Percentiles rank a stretch among this genome's conserved stretches.
Conservation (phyloP, 2,888 invertebrate genomes). For the Calameuta filiformis region DNA sequence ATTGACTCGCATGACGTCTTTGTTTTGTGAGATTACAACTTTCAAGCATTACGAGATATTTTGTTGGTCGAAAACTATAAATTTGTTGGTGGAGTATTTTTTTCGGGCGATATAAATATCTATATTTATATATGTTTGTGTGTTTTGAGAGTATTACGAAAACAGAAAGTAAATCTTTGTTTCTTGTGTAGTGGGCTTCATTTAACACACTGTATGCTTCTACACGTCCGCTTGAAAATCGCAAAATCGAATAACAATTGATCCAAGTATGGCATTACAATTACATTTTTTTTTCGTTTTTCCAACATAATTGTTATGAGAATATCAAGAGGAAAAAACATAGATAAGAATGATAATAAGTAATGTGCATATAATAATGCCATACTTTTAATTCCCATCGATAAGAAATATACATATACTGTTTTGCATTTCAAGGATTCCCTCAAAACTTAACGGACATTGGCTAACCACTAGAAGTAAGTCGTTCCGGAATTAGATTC, state of each 20-base stretch:
- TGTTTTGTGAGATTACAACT: not conserved
- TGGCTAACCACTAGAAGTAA: not conserved
- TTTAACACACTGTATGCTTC: too few relatives aligned
- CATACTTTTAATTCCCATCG: conserved; percentile 11
- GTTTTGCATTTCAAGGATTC: not conserved
- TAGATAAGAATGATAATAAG: not conserved
- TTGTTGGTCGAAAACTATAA: not conserved
- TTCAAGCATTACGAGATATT: not conserved
- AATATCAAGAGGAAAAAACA: conserved; percentile 4
- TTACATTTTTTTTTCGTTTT: not conserved
- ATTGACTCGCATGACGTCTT: not conserved
- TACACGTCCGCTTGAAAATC: not conserved
- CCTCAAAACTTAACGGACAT: not conserved
- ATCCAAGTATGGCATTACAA: not conserved
- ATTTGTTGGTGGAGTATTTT: not conserved
- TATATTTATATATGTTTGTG: not conserved
- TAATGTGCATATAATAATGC: not conserved
- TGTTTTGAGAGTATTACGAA: not conserved
- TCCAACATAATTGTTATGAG: not conserved
- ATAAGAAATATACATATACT: not conserved
- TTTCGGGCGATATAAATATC: not conserved
- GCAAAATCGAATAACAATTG: not conserved
- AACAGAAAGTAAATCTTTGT: not conserved
- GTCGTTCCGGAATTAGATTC: not conserved
- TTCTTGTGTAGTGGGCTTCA: not conserved